phyloP scores from a whole-genome alignment of 2,113 vertebrate species.

The Mirza zaza region DNA sequence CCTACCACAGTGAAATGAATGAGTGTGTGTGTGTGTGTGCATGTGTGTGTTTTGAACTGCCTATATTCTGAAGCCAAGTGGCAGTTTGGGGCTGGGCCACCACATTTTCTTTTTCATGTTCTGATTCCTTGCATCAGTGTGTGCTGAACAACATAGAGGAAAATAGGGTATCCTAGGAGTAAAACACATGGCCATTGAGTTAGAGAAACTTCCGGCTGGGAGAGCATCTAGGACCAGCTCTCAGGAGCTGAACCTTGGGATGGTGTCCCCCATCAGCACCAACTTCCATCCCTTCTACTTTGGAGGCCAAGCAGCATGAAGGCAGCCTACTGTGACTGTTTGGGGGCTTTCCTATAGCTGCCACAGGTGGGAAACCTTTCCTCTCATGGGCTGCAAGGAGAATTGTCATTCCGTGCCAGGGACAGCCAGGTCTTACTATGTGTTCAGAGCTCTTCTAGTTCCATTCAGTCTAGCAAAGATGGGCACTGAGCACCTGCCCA shows the following conservation, averaged over 20 bases:
- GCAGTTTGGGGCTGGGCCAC: not conserved
- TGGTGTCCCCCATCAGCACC: not conserved
- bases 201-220: not conserved
- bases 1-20: not conserved
- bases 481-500: not conserved
- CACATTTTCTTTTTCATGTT: not conserved
- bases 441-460: not conserved
- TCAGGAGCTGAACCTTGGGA: not conserved
- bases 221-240: not conserved
- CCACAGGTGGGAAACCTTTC: not conserved
- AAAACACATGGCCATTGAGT: not conserved
- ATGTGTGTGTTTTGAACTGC: not conserved
- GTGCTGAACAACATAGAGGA: not conserved
- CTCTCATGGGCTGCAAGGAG: not conserved
- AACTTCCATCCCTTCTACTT: not conserved
- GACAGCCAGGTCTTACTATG: not conserved
- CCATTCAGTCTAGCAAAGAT: not conserved
- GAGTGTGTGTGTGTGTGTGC: not conserved
- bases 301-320: not conserved
- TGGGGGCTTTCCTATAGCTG: not conserved
- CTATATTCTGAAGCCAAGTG: not conserved
- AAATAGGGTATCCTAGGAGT: not conserved
- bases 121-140: not conserved
- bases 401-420: accelerated
- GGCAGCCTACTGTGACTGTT: accelerated